Evolutionary conservation across 2,797 vertebrate species (phyloP).

Genomic region (Hyperoplus lanceolatus): DNA sequence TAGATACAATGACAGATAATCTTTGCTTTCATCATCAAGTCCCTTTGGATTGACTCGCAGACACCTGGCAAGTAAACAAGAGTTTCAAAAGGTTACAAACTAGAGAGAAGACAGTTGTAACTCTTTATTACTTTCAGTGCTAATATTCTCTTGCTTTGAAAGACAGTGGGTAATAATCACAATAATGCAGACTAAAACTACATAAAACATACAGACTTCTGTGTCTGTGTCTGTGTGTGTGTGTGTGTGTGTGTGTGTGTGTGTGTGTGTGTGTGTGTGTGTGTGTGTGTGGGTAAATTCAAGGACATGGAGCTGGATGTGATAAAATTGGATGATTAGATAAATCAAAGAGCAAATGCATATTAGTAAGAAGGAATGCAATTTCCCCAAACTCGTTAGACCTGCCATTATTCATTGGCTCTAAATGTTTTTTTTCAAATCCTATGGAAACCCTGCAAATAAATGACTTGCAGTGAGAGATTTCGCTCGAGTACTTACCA

Average conservation of each 20-base stretch:
- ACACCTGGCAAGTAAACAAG: conserved; percentile 89
- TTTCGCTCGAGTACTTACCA: conserved; percentile 86
- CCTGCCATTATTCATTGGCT: background rate
- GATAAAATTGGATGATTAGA: background rate
- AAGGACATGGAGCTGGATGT: background rate
- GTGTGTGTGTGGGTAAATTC: background rate
- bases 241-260: background rate
- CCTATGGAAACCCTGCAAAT: background rate
- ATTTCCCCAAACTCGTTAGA: background rate
- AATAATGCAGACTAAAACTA: background rate
- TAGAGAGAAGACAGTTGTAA: background rate
- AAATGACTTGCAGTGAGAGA: background rate
- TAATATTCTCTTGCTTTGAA: conserved; percentile 21
- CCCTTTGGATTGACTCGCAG: conserved; percentile 99
- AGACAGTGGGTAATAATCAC: conserved; percentile 24
- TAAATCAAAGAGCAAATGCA: background rate
- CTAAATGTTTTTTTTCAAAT: background rate
- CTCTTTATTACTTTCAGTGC: background rate
- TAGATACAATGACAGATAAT: conserved; percentile 98
- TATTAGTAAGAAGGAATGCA: background rate
- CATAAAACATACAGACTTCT: conserved; percentile 9
- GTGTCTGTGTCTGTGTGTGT: background rate
- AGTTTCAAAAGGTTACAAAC: conserved; percentile 20
- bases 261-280: background rate
- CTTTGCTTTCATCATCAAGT: conserved; percentile 99